These are phyloP conservation scores for Strigops habroptila DNA, from an alignment of 2,113 vertebrate species.

Conservation along the genomic window DNA sequence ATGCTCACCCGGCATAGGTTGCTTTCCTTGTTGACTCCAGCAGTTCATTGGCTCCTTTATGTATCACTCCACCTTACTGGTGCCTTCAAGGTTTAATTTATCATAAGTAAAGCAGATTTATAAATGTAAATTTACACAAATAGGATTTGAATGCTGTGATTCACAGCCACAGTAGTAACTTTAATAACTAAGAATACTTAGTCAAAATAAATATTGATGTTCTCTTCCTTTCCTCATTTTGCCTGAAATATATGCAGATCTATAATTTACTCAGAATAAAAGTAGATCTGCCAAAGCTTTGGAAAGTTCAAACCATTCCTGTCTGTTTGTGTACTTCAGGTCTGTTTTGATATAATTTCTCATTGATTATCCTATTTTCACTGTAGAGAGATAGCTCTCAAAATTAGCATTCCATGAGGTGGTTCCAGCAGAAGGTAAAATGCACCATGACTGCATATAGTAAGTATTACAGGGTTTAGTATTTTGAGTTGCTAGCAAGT, in stretches of 20 bases:
- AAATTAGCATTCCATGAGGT: neutral
- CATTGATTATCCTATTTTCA: neutral
- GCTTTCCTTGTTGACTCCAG: neutral
- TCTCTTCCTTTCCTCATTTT: neutral
- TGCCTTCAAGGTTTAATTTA: neutral
- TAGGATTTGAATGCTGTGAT: neutral
- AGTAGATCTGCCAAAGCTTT: neutral
- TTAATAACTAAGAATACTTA: neutral
- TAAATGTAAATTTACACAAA: neutral
- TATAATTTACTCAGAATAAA: neutral
- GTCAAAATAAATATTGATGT: neutral
- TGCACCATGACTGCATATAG: neutral
- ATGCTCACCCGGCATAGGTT: neutral
- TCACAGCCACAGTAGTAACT: neutral
- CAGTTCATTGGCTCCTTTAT: neutral
- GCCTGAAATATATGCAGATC: neutral
- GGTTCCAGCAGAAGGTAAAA: neutral
- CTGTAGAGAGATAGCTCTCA: neutral
- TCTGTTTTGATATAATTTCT: neutral
- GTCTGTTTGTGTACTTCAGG: neutral
- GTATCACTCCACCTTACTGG: neutral
- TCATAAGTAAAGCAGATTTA: neutral
- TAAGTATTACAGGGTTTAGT: neutral
- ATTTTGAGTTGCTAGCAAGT: neutral
- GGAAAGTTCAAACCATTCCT: neutral